Evolutionary conservation across 2,888 invertebrate genomes (phyloP).

Genomic region (Drosophila parthenogenetica): DNA sequence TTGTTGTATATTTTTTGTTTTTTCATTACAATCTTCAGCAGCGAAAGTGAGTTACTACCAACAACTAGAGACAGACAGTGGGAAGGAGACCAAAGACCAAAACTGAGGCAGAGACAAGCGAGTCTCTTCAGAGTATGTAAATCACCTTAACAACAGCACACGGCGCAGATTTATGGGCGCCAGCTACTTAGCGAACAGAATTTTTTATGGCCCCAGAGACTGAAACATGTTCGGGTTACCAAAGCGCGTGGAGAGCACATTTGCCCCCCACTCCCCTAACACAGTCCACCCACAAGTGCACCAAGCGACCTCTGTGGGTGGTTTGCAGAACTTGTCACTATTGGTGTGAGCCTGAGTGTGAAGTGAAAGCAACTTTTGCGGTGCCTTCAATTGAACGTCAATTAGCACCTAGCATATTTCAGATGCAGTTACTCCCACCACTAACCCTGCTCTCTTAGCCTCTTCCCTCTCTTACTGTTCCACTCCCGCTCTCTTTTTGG

Average conservation of each 20-base stretch:
- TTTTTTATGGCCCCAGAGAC: conserved; percentile 58
- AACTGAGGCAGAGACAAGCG: conserved; percentile 7
- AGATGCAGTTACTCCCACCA: conserved; percentile 21
- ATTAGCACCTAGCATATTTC: conserved; percentile 48
- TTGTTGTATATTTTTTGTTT: conserved; percentile 14
- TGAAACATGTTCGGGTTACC: conserved; percentile 52
- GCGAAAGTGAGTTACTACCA: conserved; percentile 58
- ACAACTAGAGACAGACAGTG: conserved; percentile 15
- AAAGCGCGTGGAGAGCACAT: conserved; percentile 26
- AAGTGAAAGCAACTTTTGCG: conserved; percentile 47
- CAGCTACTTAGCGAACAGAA: conserved; percentile 72
- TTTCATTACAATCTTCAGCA: conserved; percentile 27
- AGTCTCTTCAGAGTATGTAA: conserved; percentile 61
- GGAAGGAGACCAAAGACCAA: conserved; percentile 9
- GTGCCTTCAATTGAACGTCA: conserved; percentile 44
- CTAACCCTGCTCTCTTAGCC: neutral
- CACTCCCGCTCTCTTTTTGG: neutral
- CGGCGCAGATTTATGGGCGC: conserved; percentile 69
- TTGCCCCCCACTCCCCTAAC: too few species aligned
- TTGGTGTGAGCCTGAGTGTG: conserved; percentile 17
- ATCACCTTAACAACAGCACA: conserved; percentile 71
- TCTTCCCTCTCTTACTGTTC: neutral
- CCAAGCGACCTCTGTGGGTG: conserved; percentile 26
- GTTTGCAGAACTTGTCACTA: conserved; percentile 49
- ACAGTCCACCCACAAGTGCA: too few species aligned